phyloP scores from a whole-genome alignment of 2,888 invertebrate genomes.

The Caenorhabditis auriculariae region DNA sequence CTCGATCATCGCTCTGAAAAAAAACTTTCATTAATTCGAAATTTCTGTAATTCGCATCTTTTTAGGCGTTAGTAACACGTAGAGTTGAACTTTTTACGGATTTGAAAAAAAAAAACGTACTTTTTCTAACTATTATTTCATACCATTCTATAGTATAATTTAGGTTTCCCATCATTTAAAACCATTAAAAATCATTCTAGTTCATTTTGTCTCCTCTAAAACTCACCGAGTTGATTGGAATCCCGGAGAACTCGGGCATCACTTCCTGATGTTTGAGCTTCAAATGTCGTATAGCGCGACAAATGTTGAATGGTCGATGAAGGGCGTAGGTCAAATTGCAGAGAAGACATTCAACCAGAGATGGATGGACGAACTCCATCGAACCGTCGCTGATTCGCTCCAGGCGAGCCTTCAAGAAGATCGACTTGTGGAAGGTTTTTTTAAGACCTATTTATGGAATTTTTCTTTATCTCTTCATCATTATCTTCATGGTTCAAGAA shows the following conservation, averaged over 20 bases:
- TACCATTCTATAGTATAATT: no score
- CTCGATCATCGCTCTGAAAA: no score
- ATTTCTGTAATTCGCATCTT: no score
- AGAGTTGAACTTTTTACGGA: no score
- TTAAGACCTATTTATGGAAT: neutral
- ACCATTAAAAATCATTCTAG: no score
- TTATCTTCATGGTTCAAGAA: neutral
- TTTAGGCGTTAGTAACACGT: no score
- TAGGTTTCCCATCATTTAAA: no score
- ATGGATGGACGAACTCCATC: conserved; percentile 60
- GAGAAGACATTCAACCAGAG: conserved; percentile 59
- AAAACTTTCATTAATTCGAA: no score
- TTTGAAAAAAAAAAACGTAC: no score
- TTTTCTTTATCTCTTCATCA: neutral
- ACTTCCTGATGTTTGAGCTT: conserved; percentile 54
- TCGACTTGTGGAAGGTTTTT: neutral
- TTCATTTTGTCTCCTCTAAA: no score
- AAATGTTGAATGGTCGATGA: conserved; percentile 61
- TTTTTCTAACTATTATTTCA: no score
- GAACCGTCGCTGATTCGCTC: conserved; percentile 60
- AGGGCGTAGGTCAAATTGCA: conserved; percentile 58
- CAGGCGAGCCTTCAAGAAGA: conserved; percentile 45
- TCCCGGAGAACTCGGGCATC: conserved; percentile 59
- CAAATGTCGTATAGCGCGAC: conserved; percentile 60
- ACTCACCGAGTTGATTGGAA: conserved; percentile 17